Conservation (phyloP, 2,113 vertebrate species). For the Channa maculata region DNA sequence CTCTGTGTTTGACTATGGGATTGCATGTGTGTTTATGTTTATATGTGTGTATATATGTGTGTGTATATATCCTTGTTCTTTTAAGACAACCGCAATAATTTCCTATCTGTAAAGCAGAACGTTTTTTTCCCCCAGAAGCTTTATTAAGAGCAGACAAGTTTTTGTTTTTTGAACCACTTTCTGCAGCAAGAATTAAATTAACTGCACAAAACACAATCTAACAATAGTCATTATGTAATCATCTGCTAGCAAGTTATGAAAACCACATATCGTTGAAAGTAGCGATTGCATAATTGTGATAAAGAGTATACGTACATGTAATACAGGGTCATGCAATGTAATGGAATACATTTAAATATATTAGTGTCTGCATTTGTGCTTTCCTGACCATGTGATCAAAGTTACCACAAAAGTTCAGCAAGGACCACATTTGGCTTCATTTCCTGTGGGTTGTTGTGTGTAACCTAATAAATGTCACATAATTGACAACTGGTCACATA, state of each 20-base stretch:
- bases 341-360: not conserved
- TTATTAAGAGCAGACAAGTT: slow-evolving; percentile 14
- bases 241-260: not conserved
- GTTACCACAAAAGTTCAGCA: too few species aligned
- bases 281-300: not conserved
- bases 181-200: not conserved
- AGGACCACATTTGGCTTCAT: too few species aligned
- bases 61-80: slow-evolving; percentile 20
- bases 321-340: not conserved
- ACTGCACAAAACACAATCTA: not conserved
- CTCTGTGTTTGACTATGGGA: slow-evolving; percentile 18
- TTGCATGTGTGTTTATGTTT: not conserved
- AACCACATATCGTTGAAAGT: not conserved
- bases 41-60: not conserved
- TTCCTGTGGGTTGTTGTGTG: too few species aligned
- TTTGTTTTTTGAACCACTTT: not conserved
- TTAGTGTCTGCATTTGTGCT: too few species aligned
- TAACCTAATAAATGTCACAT: too few species aligned
- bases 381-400: too few species aligned
- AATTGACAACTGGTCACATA: too few species aligned
- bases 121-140: not conserved
- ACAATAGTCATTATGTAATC: not conserved
- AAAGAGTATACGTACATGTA: not conserved
- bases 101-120: slow-evolving; percentile 23
- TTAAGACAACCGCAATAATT: slow-evolving; percentile 42